phyloP scores from a whole-genome alignment of 2,113 vertebrate species.

The Periophthalmus modestus region DNA sequence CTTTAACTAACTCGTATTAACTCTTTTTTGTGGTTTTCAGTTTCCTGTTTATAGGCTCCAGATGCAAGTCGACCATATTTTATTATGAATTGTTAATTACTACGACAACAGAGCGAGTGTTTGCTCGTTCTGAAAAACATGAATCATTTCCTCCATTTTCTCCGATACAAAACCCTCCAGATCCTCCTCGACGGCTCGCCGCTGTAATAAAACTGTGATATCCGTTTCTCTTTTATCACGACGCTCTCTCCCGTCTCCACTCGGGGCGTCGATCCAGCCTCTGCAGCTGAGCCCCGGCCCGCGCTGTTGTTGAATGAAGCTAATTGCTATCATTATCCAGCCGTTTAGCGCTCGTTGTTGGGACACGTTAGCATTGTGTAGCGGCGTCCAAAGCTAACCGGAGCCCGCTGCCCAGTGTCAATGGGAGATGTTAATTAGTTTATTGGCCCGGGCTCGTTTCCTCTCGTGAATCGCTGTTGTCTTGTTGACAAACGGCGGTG shows the following conservation, averaged over 20 bases:
- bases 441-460: slow-evolving; percentile 64
- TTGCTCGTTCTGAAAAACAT: too few relatives aligned
- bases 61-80: too few relatives aligned
- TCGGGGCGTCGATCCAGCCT: slow-evolving; percentile 19
- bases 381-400: slow-evolving; percentile 62
- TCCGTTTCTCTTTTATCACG: slow-evolving; percentile 18
- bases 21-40: too few relatives aligned
- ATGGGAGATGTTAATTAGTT: slow-evolving; percentile 72
- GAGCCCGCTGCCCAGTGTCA: slow-evolving; percentile 58
- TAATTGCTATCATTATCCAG: slow-evolving; percentile 71
- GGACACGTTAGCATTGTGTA: slow-evolving; percentile 56
- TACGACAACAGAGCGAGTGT: too few relatives aligned
- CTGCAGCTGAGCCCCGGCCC: slow-evolving; percentile 52
- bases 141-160: too few relatives aligned
- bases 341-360: slow-evolving; percentile 63
- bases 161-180: too few relatives aligned
- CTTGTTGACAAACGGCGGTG: slow-evolving; percentile 54
- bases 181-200: too few relatives aligned
- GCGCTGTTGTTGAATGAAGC: slow-evolving; percentile 37
- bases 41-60: too few relatives aligned
- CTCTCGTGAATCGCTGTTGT: slow-evolving; percentile 61
- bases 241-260: slow-evolving; percentile 5
- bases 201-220: background rate
- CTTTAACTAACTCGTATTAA: too few relatives aligned
- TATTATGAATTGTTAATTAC: too few relatives aligned